Percentiles rank a stretch among this genome's conserved stretches.
phyloP scores from a whole-genome alignment of 1,140 invertebrate species.

The Eriocheir sinensis region DNA sequence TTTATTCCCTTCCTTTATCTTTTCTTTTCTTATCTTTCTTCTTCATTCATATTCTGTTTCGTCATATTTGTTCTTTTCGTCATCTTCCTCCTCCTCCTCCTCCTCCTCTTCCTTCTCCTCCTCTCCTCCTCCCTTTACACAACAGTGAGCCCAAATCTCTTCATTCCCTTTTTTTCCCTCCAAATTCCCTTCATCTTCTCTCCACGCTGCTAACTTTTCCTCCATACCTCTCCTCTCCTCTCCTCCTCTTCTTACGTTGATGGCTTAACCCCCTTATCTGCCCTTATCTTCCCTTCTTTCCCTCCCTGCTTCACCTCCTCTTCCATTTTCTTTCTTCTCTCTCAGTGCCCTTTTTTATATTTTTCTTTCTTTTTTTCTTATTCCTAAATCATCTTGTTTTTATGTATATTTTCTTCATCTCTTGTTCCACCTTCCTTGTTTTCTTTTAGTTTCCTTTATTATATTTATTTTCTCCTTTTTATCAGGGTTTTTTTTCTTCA shows the following conservation, averaged over 20 bases:
- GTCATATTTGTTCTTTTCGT: neutral
- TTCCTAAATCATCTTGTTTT: no score
- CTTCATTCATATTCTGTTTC: neutral
- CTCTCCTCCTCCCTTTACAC: neutral
- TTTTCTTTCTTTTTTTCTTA: neutral
- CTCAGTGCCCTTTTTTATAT: no score
- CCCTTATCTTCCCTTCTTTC: neutral
- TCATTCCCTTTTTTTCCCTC: constrained; percentile 8
- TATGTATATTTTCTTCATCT: no score
- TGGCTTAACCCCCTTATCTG: neutral
- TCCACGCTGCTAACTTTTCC: no score
- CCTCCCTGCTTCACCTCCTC: neutral
- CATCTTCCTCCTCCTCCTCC: neutral
- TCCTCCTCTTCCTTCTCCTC: neutral
- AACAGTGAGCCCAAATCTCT: neutral
- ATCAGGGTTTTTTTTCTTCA: no score
- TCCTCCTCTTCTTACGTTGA: neutral
- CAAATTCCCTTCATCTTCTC: neutral
- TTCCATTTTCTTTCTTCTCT: no score
- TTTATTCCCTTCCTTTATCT: neutral
- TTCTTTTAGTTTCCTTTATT: no score
- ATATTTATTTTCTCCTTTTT: no score
- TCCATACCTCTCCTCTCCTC: neutral
- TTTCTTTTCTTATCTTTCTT: constrained; percentile 11
- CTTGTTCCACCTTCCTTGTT: no score